Evolutionary conservation across 2,113 vertebrate species (phyloP).

Genomic region (Formicarius rufipectus): DNA sequence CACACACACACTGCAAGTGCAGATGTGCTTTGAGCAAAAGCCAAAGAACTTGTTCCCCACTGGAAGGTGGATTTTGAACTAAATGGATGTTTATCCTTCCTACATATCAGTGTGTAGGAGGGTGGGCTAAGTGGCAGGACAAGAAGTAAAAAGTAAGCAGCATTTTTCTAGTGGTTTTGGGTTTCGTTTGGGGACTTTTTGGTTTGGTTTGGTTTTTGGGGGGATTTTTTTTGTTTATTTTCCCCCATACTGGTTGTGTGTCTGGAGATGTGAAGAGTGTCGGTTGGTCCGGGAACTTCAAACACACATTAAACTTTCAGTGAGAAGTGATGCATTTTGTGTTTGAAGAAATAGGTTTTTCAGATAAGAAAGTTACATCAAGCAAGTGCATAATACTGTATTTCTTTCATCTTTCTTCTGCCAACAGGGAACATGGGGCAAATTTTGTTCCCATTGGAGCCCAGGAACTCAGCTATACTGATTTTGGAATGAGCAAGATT

Average conservation of each 20-base stretch:
- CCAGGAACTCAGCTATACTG: background rate
- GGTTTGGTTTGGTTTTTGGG: no score
- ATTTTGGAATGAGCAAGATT: background rate
- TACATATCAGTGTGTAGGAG: background rate
- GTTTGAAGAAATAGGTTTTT: background rate
- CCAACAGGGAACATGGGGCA: background rate
- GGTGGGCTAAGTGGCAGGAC: background rate
- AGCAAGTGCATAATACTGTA: rapidly evolving
- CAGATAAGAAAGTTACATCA: background rate
- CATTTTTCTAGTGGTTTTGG: background rate
- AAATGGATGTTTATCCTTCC: background rate
- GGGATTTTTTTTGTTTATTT: no score
- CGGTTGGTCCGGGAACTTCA: background rate
- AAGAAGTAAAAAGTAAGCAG: background rate
- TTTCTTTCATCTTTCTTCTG: background rate
- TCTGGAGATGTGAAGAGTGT: background rate
- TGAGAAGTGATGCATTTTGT: background rate
- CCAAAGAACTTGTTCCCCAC: background rate
- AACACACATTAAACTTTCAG: background rate
- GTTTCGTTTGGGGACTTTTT: no score
- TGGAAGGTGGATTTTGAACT: background rate
- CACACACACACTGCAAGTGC: rapidly evolving
- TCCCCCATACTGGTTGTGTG: background rate
- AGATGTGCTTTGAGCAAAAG: background rate
- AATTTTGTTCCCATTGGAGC: background rate